Conservation (phyloP, 1,140 invertebrate genomes). For the Arion vulgaris region DNA sequence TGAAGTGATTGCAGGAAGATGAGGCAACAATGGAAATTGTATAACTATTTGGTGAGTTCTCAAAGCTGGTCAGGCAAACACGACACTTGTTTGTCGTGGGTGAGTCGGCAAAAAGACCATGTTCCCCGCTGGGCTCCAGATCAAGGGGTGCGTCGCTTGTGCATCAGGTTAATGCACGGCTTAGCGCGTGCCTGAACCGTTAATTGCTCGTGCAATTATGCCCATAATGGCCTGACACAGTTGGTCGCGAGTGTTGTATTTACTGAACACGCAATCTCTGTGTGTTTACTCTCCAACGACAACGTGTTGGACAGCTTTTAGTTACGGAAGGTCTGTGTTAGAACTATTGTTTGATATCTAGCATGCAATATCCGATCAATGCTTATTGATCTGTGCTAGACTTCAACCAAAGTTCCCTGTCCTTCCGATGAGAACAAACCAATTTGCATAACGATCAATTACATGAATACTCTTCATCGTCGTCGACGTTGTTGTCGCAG, state of each 20-base stretch:
- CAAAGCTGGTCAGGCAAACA: neutral
- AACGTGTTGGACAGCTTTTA: slow-evolving; percentile 2
- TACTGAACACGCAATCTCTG: neutral
- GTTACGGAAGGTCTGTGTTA: neutral
- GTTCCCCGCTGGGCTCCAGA: neutral
- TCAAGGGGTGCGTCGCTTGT: neutral
- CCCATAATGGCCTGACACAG: neutral
- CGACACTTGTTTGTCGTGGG: neutral
- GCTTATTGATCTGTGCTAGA: neutral
- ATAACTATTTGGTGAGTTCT: slow-evolving; percentile 17
- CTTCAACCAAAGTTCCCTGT: neutral
- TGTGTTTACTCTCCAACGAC: neutral
- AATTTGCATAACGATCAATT: neutral
- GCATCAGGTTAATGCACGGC: slow-evolving; percentile 4
- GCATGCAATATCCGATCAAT: slow-evolving; percentile 2
- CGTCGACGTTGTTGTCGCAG: neutral
- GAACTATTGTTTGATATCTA: neutral
- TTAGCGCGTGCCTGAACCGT: slow-evolving; percentile 1
- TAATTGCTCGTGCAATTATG: slow-evolving; percentile 6
- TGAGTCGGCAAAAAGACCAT: neutral
- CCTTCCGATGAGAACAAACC: neutral
- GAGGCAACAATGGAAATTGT: slow-evolving; percentile 11
- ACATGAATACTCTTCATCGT: neutral
- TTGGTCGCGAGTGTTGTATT: neutral
- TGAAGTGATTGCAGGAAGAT: neutral